Percentiles rank a stretch among this genome's conserved stretches.
Conservation (phyloP, 2,888 invertebrate genomes). For the Eumerus sabulonum region DNA sequence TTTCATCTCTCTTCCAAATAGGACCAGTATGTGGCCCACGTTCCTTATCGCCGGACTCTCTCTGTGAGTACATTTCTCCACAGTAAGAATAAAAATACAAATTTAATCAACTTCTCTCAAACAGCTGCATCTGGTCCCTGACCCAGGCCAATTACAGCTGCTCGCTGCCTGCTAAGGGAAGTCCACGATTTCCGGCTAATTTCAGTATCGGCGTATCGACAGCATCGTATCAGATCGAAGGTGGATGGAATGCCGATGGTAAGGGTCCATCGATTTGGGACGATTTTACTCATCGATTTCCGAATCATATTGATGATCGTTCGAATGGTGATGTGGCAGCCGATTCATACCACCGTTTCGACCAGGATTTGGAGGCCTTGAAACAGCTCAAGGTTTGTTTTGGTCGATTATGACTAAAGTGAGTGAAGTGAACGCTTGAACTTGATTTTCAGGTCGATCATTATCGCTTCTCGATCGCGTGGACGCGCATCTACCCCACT, state of each 20-base stretch:
- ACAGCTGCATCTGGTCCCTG: no score
- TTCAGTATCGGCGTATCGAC: slow-evolving; percentile 74
- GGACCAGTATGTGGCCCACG: no score
- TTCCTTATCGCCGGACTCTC: no score
- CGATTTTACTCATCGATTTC: slow-evolving; percentile 74
- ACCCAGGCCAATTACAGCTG: slow-evolving; percentile 21
- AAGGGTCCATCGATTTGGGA: slow-evolving; percentile 81
- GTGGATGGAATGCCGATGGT: slow-evolving; percentile 76
- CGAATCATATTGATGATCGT: slow-evolving; percentile 77
- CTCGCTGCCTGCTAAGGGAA: slow-evolving; percentile 57
- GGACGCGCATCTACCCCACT: slow-evolving; percentile 83
- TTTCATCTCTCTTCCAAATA: no score
- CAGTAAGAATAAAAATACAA: no score
- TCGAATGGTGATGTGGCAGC: slow-evolving; percentile 81
- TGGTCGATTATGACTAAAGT: not conserved
- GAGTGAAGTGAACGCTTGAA: no score
- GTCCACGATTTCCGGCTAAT: slow-evolving; percentile 70
- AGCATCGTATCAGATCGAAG: slow-evolving; percentile 74
- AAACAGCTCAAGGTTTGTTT: slow-evolving; percentile 79
- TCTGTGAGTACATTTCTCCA: no score
- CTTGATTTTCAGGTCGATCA: slow-evolving; percentile 75
- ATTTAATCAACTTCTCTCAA: no score
- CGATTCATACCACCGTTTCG: slow-evolving; percentile 82
- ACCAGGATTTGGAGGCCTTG: slow-evolving; percentile 81
- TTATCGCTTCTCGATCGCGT: slow-evolving; percentile 83